Evolutionary conservation across 2,888 invertebrate species (phyloP).

Genomic region (Dusona sp.): DNA sequence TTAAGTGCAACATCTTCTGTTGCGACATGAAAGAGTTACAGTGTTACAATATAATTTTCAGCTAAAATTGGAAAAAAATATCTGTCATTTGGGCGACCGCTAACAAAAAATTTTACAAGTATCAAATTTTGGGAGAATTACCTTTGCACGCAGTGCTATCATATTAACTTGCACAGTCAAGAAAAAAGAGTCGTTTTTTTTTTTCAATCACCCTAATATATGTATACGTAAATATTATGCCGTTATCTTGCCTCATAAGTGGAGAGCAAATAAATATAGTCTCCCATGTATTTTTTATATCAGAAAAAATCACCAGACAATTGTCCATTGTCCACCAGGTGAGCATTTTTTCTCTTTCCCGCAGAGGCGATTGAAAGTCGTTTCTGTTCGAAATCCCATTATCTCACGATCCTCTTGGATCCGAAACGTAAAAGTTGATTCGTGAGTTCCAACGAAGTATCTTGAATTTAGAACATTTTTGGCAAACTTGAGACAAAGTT

Average conservation of each 20-base stretch:
- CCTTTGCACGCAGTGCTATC: no score
- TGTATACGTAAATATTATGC: slow-evolving; percentile 7
- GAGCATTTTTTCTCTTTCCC: slow-evolving; percentile 81
- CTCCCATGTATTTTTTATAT: background rate
- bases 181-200: no score
- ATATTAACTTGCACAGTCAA: no score
- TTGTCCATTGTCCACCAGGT: slow-evolving; percentile 78
- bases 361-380: slow-evolving; percentile 96
- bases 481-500: background rate
- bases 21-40: no score
- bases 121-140: no score
- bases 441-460: slow-evolving; percentile 95
- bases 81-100: no score
- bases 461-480: slow-evolving; percentile 79
- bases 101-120: no score
- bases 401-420: slow-evolving; percentile 99
- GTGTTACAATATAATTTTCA: no score
- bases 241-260: slow-evolving; percentile 44
- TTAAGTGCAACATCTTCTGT: no score
- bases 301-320: slow-evolving; percentile 82
- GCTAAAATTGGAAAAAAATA: no score
- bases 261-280: slow-evolving; percentile 6
- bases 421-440: slow-evolving; percentile 98
- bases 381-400: slow-evolving; percentile 91
- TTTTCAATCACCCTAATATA: no score